These are phyloP conservation scores for Microctonus hyperodae DNA, from an alignment of 2,888 invertebrate species.

Conservation along the genomic window DNA sequence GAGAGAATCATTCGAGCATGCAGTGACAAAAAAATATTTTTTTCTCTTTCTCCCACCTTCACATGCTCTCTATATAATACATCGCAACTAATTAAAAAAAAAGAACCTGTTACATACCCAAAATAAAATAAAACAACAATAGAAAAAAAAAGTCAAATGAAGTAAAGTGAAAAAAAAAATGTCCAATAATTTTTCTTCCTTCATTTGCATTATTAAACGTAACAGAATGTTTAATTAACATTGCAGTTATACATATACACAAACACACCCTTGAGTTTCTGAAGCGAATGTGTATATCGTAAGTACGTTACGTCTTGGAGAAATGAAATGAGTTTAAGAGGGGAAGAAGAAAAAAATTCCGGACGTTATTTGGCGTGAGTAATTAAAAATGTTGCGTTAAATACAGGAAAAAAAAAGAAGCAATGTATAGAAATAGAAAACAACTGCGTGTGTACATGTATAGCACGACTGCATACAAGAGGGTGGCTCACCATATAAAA, in stretches of 20 bases:
- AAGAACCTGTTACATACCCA: neutral
- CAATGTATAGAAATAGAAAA: slow-evolving; percentile 11
- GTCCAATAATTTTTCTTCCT: neutral
- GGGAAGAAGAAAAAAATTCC: slow-evolving; percentile 35
- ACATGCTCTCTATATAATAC: neutral
- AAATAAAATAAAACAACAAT: neutral
- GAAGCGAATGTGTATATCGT: slow-evolving; percentile 31
- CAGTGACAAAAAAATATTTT: slow-evolving; percentile 19
- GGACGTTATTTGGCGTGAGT: slow-evolving; percentile 42
- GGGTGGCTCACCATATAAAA: too few species aligned
- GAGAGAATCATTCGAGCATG: slow-evolving; percentile 35
- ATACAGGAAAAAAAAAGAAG: slow-evolving; percentile 40
- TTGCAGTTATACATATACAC: slow-evolving; percentile 12
- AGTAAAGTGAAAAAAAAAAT: slow-evolving; percentile 11
- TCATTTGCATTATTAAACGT: slow-evolving; percentile 27
- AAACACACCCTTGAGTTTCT: slow-evolving; percentile 32
- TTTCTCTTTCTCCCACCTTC: neutral
- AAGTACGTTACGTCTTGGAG: slow-evolving; percentile 37
- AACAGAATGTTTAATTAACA: slow-evolving; percentile 51
- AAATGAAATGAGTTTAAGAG: slow-evolving; percentile 36
- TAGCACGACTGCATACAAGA: slow-evolving; percentile 10
- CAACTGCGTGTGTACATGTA: neutral
- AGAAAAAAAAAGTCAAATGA: neutral
- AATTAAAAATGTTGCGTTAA: slow-evolving; percentile 49
- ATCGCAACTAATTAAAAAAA: slow-evolving; percentile 1